Base-by-base conservation (phyloP, 37 sponge, comb jelly and placozoan genomes). In the Mnemiopsis leidyi region DNA sequence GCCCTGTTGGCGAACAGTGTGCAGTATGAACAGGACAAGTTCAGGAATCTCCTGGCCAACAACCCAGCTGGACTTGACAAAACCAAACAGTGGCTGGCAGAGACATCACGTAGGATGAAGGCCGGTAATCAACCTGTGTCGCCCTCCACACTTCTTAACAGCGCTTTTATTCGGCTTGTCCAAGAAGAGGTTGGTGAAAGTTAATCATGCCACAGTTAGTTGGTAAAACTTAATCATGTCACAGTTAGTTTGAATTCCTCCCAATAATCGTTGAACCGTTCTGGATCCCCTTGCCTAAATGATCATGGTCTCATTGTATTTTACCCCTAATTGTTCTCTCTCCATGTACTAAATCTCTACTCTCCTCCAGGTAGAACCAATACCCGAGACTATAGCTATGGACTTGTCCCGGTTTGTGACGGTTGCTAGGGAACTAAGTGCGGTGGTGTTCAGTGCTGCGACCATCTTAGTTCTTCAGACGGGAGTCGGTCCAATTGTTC, bases 21-120 rank as follows among this genome's bases (percentile, higher is more conserved):
- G 9, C 90, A 85, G 90, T 85, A 85, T 67, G 90, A 85, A 24
- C 90, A 85, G 90, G 68, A 40, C 67, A 85, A 85, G 90, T 85
- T 85, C 68, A 85, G 90, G 90, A 38, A 18, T 26, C 90, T 85
- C 90, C 90, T 85, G 25, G 90, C 48, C 1, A 85, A 26, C 90
- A 85, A 85, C 67, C 90, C 90, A 3, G 7, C 0, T 16, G 48
- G 26, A 5, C 90, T 85, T 16, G 90, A 85, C 48, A 85, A 38
- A 21, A 85, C 90, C 26, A 85, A 85, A 25, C 23, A 3, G 29
- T 85, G 90, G 90, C 33, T 85, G 1, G 61, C 21, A n/a, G 2
- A 7, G 0, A 85, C 90, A 5, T n/a, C 9, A 9, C 16, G 25
- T n/a, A 38, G 5, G 29, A 85, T 85, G 90, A 85, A 61, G 36